Evolutionary conservation across 2,888 invertebrate species (phyloP).

Genomic region (Hypomecis atomaria): DNA sequence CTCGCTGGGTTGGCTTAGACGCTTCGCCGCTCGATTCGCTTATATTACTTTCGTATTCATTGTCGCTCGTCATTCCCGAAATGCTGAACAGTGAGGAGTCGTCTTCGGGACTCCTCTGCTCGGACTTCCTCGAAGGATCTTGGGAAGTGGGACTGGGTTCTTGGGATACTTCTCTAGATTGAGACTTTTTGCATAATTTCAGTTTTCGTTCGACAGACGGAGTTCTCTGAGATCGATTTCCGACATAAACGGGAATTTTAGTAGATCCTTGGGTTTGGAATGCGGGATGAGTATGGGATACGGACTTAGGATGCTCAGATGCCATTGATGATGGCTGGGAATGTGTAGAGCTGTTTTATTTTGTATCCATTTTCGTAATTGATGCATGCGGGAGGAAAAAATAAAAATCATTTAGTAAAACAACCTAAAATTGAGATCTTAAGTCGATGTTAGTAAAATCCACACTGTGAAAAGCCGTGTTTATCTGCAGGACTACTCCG

Average conservation of each 20-base stretch:
- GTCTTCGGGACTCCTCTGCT: slow-evolving; percentile 83
- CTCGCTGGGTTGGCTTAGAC: slow-evolving; percentile 78
- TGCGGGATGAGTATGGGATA: slow-evolving; percentile 82
- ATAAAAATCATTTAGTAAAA: slow-evolving; percentile 53
- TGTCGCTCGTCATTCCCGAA: slow-evolving; percentile 85
- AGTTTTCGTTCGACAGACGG: slow-evolving; percentile 75
- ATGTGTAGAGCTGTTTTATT: slow-evolving; percentile 78
- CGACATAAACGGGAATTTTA: slow-evolving; percentile 90
- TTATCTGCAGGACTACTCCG: slow-evolving; percentile 44
- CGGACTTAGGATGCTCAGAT: slow-evolving; percentile 77
- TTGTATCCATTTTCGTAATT: slow-evolving; percentile 66
- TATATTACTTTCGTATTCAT: slow-evolving; percentile 83
- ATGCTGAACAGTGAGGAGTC: slow-evolving; percentile 84
- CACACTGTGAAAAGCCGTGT: slow-evolving; percentile 53
- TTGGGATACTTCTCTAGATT: slow-evolving; percentile 73
- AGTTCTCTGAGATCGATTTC: slow-evolving; percentile 84
- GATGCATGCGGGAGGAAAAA: slow-evolving; percentile 79
- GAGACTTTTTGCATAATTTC: slow-evolving; percentile 65
- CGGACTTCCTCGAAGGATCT: slow-evolving; percentile 77
- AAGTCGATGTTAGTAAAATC: slow-evolving; percentile 55
- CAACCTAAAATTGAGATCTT: slow-evolving; percentile 40
- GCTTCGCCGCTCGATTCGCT: slow-evolving; percentile 81
- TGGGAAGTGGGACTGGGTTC: slow-evolving; percentile 80
- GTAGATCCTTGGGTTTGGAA: slow-evolving; percentile 87
- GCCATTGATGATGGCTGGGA: slow-evolving; percentile 83